Conservation (phyloP, 2,113 vertebrate species). For the Prochilodus magdalenae region DNA sequence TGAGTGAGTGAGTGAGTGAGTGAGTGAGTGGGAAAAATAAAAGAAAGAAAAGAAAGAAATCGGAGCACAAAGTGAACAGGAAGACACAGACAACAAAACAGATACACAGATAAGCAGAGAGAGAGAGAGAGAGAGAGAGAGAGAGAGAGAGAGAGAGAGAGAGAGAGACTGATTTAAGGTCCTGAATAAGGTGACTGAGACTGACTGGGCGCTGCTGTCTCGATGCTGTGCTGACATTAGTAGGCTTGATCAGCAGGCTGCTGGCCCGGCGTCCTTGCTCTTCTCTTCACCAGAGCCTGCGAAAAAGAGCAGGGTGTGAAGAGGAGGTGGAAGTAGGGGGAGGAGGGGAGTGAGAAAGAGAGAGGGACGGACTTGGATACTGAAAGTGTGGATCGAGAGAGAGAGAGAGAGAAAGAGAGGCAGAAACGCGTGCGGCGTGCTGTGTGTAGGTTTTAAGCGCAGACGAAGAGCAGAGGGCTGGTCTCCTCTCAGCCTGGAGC, state of each 20-base stretch:
- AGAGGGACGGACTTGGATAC: constrained; percentile 6
- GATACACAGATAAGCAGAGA: no score
- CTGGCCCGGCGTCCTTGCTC: constrained; percentile 14
- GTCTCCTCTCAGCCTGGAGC: neutral
- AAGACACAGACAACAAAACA: no score
- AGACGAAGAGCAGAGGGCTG: neutral
- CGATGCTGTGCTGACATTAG: no score
- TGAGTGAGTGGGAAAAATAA: no score
- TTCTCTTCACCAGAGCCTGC: neutral
- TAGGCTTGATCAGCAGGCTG: neutral
- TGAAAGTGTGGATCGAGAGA: constrained; percentile 8
- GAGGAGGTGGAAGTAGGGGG: neutral
- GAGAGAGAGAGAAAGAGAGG: neutral
- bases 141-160: neutral
- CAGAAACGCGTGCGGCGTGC: neutral
- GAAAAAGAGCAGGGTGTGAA: neutral
- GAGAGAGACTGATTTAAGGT: no score
- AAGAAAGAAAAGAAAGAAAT: no score
- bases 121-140: neutral
- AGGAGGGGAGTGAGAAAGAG: neutral
- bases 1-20: no score
- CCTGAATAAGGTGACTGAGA: no score
- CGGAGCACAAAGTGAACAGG: no score
- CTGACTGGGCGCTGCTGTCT: no score
- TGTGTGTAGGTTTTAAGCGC: neutral